These are phyloP conservation scores for Trachelus stipa DNA, from an alignment of 2,888 invertebrate genomes.

Conservation along the genomic window DNA sequence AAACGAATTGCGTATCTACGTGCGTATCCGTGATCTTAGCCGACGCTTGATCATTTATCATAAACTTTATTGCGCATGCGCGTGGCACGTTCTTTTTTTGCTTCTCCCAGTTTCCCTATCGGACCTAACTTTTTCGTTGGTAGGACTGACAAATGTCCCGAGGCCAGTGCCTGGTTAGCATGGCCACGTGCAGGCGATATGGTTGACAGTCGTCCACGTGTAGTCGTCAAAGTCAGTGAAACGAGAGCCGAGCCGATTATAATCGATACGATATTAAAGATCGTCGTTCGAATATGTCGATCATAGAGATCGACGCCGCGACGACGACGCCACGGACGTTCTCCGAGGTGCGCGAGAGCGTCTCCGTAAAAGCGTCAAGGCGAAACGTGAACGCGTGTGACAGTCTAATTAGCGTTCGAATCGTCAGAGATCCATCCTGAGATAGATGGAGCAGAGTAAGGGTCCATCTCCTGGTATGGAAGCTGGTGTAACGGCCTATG, in stretches of 20 bases:
- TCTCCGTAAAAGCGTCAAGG: background rate
- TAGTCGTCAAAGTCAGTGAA: background rate
- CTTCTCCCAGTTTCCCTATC: background rate
- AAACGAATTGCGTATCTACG: background rate
- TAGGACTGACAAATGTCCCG: background rate
- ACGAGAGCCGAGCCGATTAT: background rate
- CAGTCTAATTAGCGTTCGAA: slow-evolving; percentile 20
- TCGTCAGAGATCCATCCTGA: slow-evolving; percentile 11
- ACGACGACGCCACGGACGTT: background rate
- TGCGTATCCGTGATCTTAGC: background rate
- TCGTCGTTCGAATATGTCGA: background rate
- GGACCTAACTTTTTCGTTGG: background rate
- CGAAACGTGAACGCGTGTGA: slow-evolving; percentile 8
- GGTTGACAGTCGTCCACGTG: background rate
- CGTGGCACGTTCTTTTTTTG: background rate
- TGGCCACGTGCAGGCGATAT: background rate
- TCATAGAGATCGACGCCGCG: background rate
- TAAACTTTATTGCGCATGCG: background rate
- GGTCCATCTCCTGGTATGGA: background rate
- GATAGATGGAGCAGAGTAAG: background rate
- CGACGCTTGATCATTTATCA: background rate
- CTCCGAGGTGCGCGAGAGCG: background rate
- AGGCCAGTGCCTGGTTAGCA: background rate
- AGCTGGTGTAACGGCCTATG: background rate
- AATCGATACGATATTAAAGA: background rate